Evolutionary conservation across 2,888 invertebrate species (phyloP), one percentile per base, ranked within the genome.

Genomic region (Blastobasis adustella): DNA sequence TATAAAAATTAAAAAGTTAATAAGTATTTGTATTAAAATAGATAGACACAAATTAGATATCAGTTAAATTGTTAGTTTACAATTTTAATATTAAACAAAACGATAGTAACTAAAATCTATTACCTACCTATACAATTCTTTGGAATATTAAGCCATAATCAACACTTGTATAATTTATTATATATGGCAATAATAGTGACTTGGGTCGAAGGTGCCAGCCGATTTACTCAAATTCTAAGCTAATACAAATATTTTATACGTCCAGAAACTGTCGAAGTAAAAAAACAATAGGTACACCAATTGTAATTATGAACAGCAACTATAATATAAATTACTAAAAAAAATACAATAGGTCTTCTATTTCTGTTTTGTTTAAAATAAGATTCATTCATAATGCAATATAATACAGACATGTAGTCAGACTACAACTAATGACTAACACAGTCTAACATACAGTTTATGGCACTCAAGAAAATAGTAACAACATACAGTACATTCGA

Each of bases 371-470:
- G 60, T 61, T 54, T 53, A 54, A 23, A 59, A 57, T 60, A 64
- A 58, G 67, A 65, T 62, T 58, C 60, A 65, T 53, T 58, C 61
- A 56, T 61, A 63, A 67, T 65, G 61, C 58, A 63, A 65, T 62
- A 68, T 65, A 69, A 67, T 69, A 72, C 60, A 69, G 59, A 66
- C 54, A 65, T 59, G 79, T 73, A 78, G 79, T 79, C 68, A 67
- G 57, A 78, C 79, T 77, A 79, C 78, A 70, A 54, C 58, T 59
- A 63, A 68, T 68, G 63, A 69, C 68, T 69, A 49, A 67, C 58
- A 66, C 62, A 66, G 63, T 53, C 60, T 60, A 61, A 58, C 57
- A 56, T 45, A 61, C 59, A 67, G 59, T 55, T 63, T 73, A 79
- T 79, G 80, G 79, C 79, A 79, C 79, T 63, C 57, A 61, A 65